A percentile compares a stretch with the other conserved stretches of the same genome.
phyloP scores from a whole-genome alignment of 2,888 invertebrate genomes.

The Pyralis farinalis region DNA sequence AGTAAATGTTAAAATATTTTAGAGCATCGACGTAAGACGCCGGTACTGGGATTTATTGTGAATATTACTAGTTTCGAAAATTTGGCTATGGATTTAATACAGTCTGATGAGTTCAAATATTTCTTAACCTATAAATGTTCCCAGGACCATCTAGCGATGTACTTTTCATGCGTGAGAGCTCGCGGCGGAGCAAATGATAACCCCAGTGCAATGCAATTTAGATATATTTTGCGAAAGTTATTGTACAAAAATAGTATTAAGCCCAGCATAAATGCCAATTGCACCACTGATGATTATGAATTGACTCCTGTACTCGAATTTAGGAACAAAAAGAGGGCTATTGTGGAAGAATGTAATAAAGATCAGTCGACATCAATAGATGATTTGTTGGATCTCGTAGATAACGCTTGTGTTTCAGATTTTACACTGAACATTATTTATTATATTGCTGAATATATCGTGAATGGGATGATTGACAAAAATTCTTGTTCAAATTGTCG shows the following conservation, averaged over 20 bases:
- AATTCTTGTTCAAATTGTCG: neutral
- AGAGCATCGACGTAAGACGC: neutral
- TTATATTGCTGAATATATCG: neutral
- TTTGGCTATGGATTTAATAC: neutral
- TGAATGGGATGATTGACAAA: neutral
- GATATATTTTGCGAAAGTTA: neutral
- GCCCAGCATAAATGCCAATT: neutral
- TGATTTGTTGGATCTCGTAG: neutral
- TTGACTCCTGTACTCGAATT: neutral
- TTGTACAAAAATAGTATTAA: neutral
- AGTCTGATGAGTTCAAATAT: neutral
- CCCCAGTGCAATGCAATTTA: neutral
- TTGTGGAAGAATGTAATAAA: neutral
- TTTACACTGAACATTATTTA: neutral
- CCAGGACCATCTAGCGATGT: neutral
- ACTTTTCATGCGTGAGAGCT: neutral
- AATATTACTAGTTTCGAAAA: neutral
- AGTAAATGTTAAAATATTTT: neutral
- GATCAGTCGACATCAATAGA: neutral
- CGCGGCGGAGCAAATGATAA: slow-evolving; percentile 1
- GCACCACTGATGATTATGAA: neutral
- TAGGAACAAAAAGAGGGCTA: neutral
- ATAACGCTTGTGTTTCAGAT: neutral
- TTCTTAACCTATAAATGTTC: neutral
- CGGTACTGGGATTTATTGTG: neutral